Evolutionary conservation across 2,113 vertebrate genomes (phyloP).

Genomic region (Chaetodon trifascialis): DNA sequence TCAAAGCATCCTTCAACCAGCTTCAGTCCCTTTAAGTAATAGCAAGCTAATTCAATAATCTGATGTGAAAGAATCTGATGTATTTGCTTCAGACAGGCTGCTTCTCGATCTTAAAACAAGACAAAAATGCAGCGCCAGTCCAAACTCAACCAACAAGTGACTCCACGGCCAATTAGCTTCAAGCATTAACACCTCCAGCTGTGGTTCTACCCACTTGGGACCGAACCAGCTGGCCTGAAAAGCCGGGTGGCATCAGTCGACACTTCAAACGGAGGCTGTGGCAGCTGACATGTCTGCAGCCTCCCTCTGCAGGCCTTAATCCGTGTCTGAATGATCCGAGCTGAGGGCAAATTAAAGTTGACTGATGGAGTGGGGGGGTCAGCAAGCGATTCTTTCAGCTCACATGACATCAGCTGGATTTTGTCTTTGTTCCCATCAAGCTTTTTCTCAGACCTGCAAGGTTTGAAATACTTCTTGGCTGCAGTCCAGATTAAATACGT

Average conservation of each 20-base stretch:
- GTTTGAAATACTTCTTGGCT: conserved; percentile 30
- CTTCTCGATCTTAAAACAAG: background rate
- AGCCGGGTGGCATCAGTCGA: conserved; percentile 7
- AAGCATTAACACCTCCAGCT: conserved; percentile 8
- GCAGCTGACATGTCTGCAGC: conserved; percentile 41
- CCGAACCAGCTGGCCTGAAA: conserved; percentile 1
- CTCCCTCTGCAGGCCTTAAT: conserved; percentile 30
- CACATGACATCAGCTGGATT: conserved; percentile 7
- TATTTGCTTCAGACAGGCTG: background rate
- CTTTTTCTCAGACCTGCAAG: background rate
- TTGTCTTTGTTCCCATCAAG: too few species aligned
- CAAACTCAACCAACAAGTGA: background rate
- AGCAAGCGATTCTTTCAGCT: background rate
- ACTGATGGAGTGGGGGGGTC: conserved; percentile 38
- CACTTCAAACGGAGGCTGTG: conserved; percentile 37
- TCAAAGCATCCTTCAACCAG: background rate
- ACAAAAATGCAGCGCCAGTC: too few species aligned
- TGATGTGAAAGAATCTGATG: background rate
- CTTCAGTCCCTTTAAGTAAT: too few species aligned
- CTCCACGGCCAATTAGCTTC: background rate
- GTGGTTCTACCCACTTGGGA: conserved; percentile 2
- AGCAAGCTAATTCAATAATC: conserved; percentile 9
- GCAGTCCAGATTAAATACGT: conserved; percentile 10
- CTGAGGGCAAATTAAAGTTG: conserved; percentile 44
- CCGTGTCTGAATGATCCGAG: conserved; percentile 32